Evolutionary conservation across 2,888 invertebrate genomes (phyloP), one percentile per base, ranked within the genome.

Genomic region (Phaedon cochleariae): DNA sequence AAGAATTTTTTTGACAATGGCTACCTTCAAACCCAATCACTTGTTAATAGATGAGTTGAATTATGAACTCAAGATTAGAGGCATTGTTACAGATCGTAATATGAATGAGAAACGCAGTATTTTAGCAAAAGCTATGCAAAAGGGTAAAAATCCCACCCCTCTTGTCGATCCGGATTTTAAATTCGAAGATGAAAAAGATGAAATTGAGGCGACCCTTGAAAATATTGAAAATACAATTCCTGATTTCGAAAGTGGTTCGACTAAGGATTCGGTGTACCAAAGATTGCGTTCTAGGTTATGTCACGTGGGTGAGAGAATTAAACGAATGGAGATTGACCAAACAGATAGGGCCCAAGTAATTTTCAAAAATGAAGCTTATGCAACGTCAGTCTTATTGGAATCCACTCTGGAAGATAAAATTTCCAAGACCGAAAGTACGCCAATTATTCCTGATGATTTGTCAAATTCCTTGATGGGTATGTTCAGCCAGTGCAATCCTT

Each of bases 321-420:
- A 22, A 7, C 29, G 59, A 21, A 52, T 59, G 59, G 21, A 21
- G 15, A 21, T 51, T 34, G 51, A 59, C 31, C 29, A 21, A 20
- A n/a, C n/a, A 15, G 17, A 21, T n/a, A 6, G 18, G 46, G 51
- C 15, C n/a, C 18, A 59, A 37, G 17, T 37, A 20, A 34, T 37
- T 51, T 59, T 34, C 17, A 49, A 59, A 31, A 59, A 59, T 22
- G 52, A 59, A 15, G 18, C 59, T n/a, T 51, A 51, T 37, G 59
- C 59, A 3, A 59, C 59, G 31, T 37, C 22, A 18, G 15, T 34
- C 0, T 51, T 9, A 12, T 26, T 60, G 22, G 60, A 52, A 34
- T 34, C 45, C n/a, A 41, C 51, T 1, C 52, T 53, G 2, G 45
- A 60, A n/a, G 52, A 60, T 15, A 6, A 41, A 21, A 18, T 29